Conservation (phyloP, 1,140 invertebrate genomes). For the Nasonia longicornis region DNA sequence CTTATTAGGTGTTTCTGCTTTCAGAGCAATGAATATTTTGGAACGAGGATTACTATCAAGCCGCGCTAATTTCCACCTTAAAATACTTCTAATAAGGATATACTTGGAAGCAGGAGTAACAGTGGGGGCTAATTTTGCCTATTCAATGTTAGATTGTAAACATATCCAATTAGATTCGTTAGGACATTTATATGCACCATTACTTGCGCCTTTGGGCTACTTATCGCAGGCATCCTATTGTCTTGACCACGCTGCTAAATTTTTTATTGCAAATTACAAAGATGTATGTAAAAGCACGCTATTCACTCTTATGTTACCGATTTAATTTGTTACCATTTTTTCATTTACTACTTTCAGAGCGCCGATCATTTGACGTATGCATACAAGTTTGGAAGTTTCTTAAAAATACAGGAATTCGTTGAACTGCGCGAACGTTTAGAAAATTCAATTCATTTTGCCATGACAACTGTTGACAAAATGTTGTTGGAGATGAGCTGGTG, state of each 20-base stretch:
- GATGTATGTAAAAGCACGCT: constrained; percentile 74
- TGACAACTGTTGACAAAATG: constrained; percentile 82
- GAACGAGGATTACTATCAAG: constrained; percentile 72
- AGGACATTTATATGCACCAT: constrained; percentile 83
- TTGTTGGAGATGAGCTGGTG: constrained; percentile 80
- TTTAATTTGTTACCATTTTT: constrained; percentile 40
- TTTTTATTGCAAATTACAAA: constrained; percentile 89
- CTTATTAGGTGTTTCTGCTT: constrained; percentile 43
- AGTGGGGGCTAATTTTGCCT: constrained; percentile 63
- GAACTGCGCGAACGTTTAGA: constrained; percentile 85
- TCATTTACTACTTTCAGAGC: constrained; percentile 73
- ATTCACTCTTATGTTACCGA: neutral
- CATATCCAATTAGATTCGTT: constrained; percentile 95
- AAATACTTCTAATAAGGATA: constrained; percentile 73
- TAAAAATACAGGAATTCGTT: constrained; percentile 91
- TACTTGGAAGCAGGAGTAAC: constrained; percentile 70
- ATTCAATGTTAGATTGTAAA: constrained; percentile 84
- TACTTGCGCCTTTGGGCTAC: constrained; percentile 78
- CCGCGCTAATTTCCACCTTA: constrained; percentile 75
- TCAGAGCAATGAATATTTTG: constrained; percentile 64
- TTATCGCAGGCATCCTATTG: constrained; percentile 75
- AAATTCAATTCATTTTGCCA: constrained; percentile 85
- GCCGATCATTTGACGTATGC: constrained; percentile 91
- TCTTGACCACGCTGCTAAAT: constrained; percentile 81
- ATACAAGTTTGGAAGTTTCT: constrained; percentile 94